Base-by-base conservation (phyloP, 2,797 vertebrate genomes). In the Anisognathus igniventris region DNA sequence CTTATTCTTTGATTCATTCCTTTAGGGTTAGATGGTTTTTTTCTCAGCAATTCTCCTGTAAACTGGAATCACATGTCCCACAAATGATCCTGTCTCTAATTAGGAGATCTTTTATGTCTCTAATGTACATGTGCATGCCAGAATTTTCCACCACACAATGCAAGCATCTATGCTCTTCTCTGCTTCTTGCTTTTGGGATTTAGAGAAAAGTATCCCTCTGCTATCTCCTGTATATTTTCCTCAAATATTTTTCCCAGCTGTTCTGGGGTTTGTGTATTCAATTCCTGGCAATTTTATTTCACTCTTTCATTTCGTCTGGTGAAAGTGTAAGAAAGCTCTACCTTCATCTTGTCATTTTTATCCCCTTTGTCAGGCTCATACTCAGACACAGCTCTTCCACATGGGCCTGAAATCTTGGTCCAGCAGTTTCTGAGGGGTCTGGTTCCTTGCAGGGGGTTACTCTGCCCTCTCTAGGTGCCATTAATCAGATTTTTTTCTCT, bases 31-130 rank as follows among this genome's bases (percentile, higher is more conserved):
- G 70, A 94, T 48, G 9, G 9, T 78, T 94, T 94, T 90, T 92
- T 81, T 48, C 90, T 93, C 90, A 88, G 70, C 74, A 94, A 95
- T 94, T 88, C 80, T 92, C 83, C 80, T 60, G 61, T 39, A 93
- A 95, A 95, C 88, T 90, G 73, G 74, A 95, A 95, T 96, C 96
- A 96, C 92, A 93, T 96, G 95, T 94, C 74, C 76, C 80, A 84
- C 51, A 95, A 93, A 93, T 86, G 73, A 93, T 96, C 67, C 94
- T 96, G 95, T 93, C 73, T 95, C 92, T 94, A 92, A 96, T 95
- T 94, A 95, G 83, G 66, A 84, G 64, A 95, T 60, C 92, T 95
- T 96, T 95, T 70, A 95, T 95, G 95, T 95, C 86, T 95, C 86
- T 42, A 48, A 90, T 14, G 58, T 86, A 96, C 96, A 96, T 93